These are phyloP conservation scores for Pyrocoelia pectoralis DNA, from an alignment of 2,888 invertebrate species.

Conservation along the genomic window DNA sequence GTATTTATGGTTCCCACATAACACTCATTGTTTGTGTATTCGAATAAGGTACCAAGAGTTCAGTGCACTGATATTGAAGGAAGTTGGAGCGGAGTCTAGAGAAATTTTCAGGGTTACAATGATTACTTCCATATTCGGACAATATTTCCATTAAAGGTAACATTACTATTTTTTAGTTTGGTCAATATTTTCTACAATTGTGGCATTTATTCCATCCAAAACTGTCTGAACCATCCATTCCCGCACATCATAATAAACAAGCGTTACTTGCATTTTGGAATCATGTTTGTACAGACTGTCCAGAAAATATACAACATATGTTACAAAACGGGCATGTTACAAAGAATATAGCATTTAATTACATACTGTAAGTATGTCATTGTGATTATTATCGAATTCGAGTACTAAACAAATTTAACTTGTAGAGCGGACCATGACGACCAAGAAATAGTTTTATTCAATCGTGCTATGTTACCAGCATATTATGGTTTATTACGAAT, in stretches of 20 bases:
- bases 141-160: no score
- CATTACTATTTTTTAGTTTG: constrained; percentile 77
- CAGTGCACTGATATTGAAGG: no score
- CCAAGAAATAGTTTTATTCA: constrained; percentile 93
- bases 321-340: constrained; percentile 87
- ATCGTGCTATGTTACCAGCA: constrained; percentile 92
- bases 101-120: no score
- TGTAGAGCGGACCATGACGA: constrained; percentile 94
- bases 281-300: constrained; percentile 90
- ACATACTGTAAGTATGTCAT: constrained; percentile 80
- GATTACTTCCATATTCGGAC: no score
- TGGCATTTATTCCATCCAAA: constrained; percentile 96
- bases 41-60: no score
- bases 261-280: constrained; percentile 93
- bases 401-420: neutral
- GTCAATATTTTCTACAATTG: constrained; percentile 88
- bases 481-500: constrained; percentile 89
- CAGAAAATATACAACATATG: constrained; percentile 90
- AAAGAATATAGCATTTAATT: constrained; percentile 96
- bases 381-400: no score
- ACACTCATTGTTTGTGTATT: no score
- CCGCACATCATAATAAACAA: constrained; percentile 95
- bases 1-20: no score
- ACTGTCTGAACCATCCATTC: constrained; percentile 92
- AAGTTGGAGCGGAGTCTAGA: no score